Conservation (phyloP, 1,140 invertebrate species). For the Protaetia brevitarsis region DNA sequence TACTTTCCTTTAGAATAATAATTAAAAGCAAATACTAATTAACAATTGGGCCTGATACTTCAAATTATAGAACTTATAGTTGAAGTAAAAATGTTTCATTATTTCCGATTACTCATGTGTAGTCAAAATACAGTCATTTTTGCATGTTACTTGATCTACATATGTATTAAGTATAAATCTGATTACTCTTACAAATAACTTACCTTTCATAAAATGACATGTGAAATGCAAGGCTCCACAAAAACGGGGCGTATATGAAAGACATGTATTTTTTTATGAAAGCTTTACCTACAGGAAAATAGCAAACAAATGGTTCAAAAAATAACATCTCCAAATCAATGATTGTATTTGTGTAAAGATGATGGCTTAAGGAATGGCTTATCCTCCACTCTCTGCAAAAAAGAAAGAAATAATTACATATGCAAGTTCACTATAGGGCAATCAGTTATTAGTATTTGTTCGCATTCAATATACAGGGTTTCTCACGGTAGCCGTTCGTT, state of each 20-base stretch:
- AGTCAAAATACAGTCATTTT: no score
- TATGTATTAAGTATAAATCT: not conserved
- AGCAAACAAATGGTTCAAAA: conserved; percentile 67
- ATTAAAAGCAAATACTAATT: no score
- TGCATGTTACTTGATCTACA: no score
- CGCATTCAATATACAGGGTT: no score
- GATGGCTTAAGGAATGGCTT: conserved; percentile 74
- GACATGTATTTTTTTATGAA: conserved; percentile 48
- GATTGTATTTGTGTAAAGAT: conserved; percentile 75
- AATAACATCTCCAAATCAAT: conserved; percentile 71
- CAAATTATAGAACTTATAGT: no score
- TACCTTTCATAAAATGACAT: not conserved
- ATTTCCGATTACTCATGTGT: no score
- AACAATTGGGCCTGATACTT: no score
- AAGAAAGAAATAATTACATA: no score
- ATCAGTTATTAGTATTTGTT: no score
- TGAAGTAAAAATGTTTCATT: no score
- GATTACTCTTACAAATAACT: not conserved
- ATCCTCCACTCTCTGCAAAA: conserved; percentile 72
- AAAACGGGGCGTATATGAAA: conserved; percentile 52
- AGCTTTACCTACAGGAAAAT: conserved; percentile 57
- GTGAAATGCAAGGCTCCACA: conserved; percentile 50
- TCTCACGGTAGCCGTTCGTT: no score
- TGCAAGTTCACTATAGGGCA: not conserved
- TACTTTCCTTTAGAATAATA: no score